Evolutionary conservation across 2,113 vertebrate genomes (phyloP).

Genomic region (Cheilinus undulatus): DNA sequence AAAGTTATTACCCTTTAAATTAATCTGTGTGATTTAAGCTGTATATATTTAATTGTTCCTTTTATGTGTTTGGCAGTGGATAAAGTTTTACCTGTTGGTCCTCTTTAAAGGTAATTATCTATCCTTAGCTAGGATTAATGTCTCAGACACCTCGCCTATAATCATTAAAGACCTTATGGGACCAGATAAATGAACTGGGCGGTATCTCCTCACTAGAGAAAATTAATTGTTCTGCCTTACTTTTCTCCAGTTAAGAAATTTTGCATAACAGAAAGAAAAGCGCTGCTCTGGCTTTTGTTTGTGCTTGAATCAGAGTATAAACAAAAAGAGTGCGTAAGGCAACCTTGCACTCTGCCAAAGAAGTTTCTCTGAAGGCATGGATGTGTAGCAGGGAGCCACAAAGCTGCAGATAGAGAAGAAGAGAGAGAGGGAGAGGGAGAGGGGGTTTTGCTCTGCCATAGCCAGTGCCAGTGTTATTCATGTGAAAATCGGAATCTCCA

Average conservation of each 20-base stretch:
- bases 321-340: constrained; percentile 33
- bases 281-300: constrained; percentile 45
- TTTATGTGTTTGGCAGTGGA: constrained; percentile 35
- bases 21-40: not conserved
- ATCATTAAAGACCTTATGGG: constrained; percentile 62
- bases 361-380: constrained; percentile 32
- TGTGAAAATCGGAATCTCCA: constrained; percentile 54
- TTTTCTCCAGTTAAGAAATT: constrained; percentile 41
- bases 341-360: constrained; percentile 1
- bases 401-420: not conserved
- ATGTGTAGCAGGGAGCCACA: constrained; percentile 17
- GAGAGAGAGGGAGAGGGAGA: constrained; percentile 1
- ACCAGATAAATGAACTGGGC: constrained; percentile 50
- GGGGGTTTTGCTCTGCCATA: constrained; percentile 27
- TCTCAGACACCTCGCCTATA: constrained; percentile 38
- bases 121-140: constrained; percentile 67
- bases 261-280: constrained; percentile 30
- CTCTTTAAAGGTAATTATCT: constrained; percentile 60
- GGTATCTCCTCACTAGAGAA: constrained; percentile 38
- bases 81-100: constrained; percentile 49
- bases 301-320: constrained; percentile 34
- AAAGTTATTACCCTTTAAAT: not conserved
- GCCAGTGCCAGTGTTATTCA: constrained; percentile 53
- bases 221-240: constrained; percentile 57
- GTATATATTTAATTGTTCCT: constrained; percentile 22